These are phyloP conservation scores for Crossaster papposus DNA, from an alignment of 53 echinoderm and acorn worm genomes.

Conservation along the genomic window DNA sequence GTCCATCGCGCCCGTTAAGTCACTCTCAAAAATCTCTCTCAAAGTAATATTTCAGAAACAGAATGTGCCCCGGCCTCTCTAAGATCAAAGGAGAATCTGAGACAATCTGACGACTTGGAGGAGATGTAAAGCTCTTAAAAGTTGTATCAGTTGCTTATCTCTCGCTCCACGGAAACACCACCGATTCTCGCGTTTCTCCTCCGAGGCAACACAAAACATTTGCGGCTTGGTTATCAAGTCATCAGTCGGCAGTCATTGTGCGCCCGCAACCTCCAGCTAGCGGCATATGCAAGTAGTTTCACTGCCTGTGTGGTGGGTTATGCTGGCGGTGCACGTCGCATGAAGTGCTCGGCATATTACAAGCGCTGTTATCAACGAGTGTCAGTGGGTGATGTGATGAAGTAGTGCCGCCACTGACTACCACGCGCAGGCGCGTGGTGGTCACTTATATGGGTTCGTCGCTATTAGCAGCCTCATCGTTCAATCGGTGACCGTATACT, in stretches of 20 bases:
- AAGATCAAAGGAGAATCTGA: not conserved
- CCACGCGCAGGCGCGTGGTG: conserved; percentile 3
- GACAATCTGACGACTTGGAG: not conserved
- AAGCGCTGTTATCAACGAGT: not conserved
- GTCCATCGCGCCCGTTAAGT: not conserved
- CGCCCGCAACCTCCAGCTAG: not conserved
- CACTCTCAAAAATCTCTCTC: not conserved
- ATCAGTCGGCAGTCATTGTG: not conserved
- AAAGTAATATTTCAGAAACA: not conserved
- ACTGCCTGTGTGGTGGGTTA: not conserved
- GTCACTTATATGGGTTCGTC: not conserved
- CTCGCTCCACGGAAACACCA: not conserved
- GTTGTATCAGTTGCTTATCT: not conserved
- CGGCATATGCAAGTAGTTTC: not conserved
- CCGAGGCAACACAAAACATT: not conserved
- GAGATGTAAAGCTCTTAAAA: not conserved
- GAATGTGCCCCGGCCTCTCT: not conserved
- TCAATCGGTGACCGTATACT: not conserved
- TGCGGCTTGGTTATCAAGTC: conserved; percentile 1
- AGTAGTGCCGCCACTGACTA: not conserved
- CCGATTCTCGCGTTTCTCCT: not conserved
- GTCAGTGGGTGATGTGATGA: not conserved
- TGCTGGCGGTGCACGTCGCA: not conserved
- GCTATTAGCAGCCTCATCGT: not conserved
- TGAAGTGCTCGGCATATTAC: not conserved